Conservation (phyloP, 2,113 vertebrate species). For the Orcinus orca region DNA sequence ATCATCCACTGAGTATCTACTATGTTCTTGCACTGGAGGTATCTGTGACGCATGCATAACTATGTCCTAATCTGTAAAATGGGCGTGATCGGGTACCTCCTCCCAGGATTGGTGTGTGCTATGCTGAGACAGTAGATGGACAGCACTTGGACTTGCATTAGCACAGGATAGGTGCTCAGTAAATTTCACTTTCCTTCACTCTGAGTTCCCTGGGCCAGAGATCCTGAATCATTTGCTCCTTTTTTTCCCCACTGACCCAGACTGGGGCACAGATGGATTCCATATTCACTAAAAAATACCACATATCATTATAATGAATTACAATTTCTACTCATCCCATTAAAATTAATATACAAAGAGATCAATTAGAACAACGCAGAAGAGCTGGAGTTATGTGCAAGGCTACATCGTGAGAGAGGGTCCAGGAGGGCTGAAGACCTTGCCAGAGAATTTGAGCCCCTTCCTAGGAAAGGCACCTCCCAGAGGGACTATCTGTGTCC, state of each 20-base stretch:
- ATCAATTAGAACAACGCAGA: rapidly evolving
- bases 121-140: rapidly evolving
- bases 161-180: too few relatives aligned
- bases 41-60: too few relatives aligned
- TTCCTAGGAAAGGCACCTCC: not conserved
- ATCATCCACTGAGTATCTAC: rapidly evolving
- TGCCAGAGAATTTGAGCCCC: not conserved
- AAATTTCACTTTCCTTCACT: too few relatives aligned
- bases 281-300: not conserved
- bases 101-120: rapidly evolving
- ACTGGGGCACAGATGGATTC: not conserved
- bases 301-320: not conserved
- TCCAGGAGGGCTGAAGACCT: not conserved
- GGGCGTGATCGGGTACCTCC: rapidly evolving
- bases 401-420: rapidly evolving
- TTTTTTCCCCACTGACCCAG: too few relatives aligned
- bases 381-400: not conserved
- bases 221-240: rapidly evolving
- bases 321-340: not conserved
- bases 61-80: rapidly evolving
- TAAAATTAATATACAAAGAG: not conserved
- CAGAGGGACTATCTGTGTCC: not conserved
- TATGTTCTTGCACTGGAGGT: rapidly evolving
- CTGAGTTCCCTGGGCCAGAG: not conserved
- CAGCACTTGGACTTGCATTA: too few relatives aligned